Conservation (phyloP, 2,888 invertebrate genomes). For the Agriopis marginaria region DNA sequence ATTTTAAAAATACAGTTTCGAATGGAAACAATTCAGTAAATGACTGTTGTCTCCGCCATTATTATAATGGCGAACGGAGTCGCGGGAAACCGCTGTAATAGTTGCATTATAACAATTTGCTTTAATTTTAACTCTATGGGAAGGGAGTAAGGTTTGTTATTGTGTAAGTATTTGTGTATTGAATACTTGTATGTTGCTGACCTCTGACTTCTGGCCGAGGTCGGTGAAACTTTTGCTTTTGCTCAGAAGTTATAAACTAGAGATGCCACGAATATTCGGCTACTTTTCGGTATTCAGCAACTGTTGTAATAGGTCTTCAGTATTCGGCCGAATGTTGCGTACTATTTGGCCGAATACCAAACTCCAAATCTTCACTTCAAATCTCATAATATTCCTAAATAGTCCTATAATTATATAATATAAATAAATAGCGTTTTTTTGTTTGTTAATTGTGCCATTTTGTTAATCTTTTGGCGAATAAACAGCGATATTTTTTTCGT, state of each 20-base stretch:
- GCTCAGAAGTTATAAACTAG: slow-evolving; percentile 10
- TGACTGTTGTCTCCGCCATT: slow-evolving; percentile 37
- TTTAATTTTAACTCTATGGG: slow-evolving; percentile 14
- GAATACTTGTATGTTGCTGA: slow-evolving; percentile 13
- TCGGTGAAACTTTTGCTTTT: slow-evolving; percentile 28
- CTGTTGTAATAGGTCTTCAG: no score
- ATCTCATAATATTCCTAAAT: no score
- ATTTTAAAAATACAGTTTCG: slow-evolving; percentile 44
- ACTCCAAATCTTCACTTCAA: no score
- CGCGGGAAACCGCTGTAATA: slow-evolving; percentile 36
- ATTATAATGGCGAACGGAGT: slow-evolving; percentile 37
- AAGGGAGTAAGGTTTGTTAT: slow-evolving; percentile 16
- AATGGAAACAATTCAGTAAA: slow-evolving; percentile 42
- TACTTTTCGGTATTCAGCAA: no score
- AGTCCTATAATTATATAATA: no score
- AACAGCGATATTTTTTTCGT: no score
- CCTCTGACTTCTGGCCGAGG: slow-evolving; percentile 28
- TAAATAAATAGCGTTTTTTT: no score
- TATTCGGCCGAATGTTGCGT: no score
- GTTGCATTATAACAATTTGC: slow-evolving; percentile 10
- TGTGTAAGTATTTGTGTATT: neutral
- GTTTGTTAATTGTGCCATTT: no score
- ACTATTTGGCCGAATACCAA: no score
- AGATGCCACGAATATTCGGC: no score
- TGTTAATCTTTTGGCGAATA: no score